These are phyloP conservation scores for Nephrocerus scutellatus DNA, from an alignment of 2,888 invertebrate genomes.

Conservation along the genomic window DNA sequence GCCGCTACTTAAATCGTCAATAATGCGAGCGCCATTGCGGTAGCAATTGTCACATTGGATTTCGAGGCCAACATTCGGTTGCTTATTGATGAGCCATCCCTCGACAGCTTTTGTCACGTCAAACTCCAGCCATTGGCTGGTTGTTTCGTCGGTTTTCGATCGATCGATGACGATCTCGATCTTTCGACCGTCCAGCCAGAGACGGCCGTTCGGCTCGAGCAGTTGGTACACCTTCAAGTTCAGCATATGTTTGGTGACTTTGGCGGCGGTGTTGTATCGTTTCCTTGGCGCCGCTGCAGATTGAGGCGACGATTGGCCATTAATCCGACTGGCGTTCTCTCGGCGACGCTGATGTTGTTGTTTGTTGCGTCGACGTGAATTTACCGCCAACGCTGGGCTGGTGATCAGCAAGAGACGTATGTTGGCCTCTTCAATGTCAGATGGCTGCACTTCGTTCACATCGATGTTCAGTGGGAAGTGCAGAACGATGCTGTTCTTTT, in stretches of 20 bases:
- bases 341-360: conserved; percentile 6
- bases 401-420: conserved; percentile 38
- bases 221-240: conserved; percentile 40
- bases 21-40: conserved; percentile 44
- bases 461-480: conserved; percentile 29
- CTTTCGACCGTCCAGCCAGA: conserved; percentile 43
- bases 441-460: conserved; percentile 22
- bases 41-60: conserved; percentile 51
- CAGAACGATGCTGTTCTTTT: conserved; percentile 28
- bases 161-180: conserved; percentile 35
- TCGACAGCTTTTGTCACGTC: conserved; percentile 53
- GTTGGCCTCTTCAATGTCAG: conserved; percentile 40
- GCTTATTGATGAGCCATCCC: conserved; percentile 47
- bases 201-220: conserved; percentile 29
- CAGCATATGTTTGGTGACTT: conserved; percentile 21
- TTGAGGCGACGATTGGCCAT: conserved; percentile 3
- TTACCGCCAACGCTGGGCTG: conserved; percentile 30
- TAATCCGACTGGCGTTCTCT: conserved; percentile 1
- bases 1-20: conserved; percentile 30
- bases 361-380: conserved; percentile 12
- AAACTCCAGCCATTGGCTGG: conserved; percentile 55
- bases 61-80: conserved; percentile 51
- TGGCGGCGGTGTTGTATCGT: background rate
- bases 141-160: conserved; percentile 29
- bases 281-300: background rate